Base-by-base conservation (phyloP, 2,113 vertebrate genomes). In the Bufo bufo region DNA sequence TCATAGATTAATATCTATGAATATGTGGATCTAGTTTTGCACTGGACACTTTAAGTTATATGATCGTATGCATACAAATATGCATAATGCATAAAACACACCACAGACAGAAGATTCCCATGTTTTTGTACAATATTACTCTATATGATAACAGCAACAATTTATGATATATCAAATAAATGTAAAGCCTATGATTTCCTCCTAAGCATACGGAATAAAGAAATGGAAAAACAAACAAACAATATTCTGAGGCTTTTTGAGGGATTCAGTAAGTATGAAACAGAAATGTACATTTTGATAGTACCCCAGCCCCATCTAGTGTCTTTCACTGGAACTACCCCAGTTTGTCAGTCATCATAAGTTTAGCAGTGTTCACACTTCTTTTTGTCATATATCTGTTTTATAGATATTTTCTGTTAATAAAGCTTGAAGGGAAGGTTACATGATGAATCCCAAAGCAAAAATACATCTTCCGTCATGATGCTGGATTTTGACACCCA, bases 291-390 rank as follows among this genome's bases (percentile, higher is more conserved):
- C 11, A 89, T 74, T 93, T 93, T 45, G 75, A 82, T 84, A 92
- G 94, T 94, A 87, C 91, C 89, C 85, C 90, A 93, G 91, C 88
- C 93, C 94, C 95, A 95, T 93, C 95, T 95, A 91, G 91, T 92
- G 94, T 8, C 50, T 43, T 0, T 3, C 77, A 6, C 20, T 74
- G 45, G 78, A 82, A 92, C 52, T 14, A 33, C 86, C 50, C 0
- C 91, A 77, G n/a, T 69, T 89, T 0, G 13, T 58, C 4, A 49
- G 47, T 56, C 10, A 45, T 23, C n/a, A 69, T 33, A 23, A 66
- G 23, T 43, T 43, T 3, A 4, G 23, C 69, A 3, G 19, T 1
- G 16, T 17, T 47, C 45, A 74, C 11, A 47, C 69, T 33, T 69
- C 3, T 3, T 20, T 66, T 10, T 23, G 19, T 9, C 3, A 2